These are phyloP conservation scores for Altica lythri DNA, from an alignment of 2,888 invertebrate species.

Conservation along the genomic window DNA sequence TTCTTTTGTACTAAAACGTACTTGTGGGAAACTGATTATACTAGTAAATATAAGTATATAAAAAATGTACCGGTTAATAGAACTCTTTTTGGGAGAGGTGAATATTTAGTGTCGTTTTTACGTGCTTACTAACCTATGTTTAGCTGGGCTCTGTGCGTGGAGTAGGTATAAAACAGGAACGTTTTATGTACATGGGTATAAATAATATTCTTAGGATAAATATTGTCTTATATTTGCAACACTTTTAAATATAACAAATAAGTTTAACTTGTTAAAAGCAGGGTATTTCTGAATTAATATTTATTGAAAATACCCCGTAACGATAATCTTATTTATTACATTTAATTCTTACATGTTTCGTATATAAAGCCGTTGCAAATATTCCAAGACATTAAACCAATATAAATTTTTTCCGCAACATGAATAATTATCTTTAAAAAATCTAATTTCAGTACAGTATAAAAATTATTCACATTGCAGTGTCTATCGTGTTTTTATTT, in stretches of 20 bases:
- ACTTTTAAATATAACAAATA: conserved; percentile 4
- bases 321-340: no score
- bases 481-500: conserved; percentile 7
- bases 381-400: neutral
- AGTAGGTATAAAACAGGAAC: conserved; percentile 50
- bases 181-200: conserved; percentile 47
- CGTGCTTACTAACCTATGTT: conserved; percentile 51
- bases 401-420: conserved; percentile 7
- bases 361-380: conserved; percentile 2
- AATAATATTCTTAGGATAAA: conserved; percentile 32
- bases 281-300: neutral
- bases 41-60: no score
- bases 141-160: conserved; percentile 46
- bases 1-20: no score
- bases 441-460: conserved; percentile 22
- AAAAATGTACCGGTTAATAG: conserved; percentile 9
- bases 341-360: no score
- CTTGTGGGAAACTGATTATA: no score
- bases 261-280: neutral
- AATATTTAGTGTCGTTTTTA: conserved; percentile 37
- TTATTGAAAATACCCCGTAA: neutral
- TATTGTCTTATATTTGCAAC: conserved; percentile 13
- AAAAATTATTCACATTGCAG: conserved; percentile 14
- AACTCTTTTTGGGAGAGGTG: conserved; percentile 32
- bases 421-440: conserved; percentile 7